Evolutionary conservation across 2,797 vertebrate genomes (phyloP).

Genomic region (Coregonus sp.): DNA sequence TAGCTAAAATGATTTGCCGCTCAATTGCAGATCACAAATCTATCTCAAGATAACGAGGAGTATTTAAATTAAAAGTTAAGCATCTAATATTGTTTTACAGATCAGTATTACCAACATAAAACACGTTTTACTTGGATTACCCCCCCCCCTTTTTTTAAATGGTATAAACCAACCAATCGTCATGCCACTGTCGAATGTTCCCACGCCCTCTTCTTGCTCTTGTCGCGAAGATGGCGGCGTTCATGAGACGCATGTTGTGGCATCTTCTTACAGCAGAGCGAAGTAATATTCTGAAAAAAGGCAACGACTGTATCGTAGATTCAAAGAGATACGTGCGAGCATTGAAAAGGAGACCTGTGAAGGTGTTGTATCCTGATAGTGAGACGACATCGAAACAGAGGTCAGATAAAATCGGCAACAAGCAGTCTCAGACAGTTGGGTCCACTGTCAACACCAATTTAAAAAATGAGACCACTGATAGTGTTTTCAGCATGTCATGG

Average conservation of each 20-base stretch:
- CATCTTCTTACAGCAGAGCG: slow-evolving; percentile 18
- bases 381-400: slow-evolving; percentile 16
- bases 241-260: slow-evolving; percentile 36
- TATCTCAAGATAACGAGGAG: background rate
- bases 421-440: background rate
- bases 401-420: slow-evolving; percentile 20
- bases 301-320: slow-evolving; percentile 20
- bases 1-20: background rate
- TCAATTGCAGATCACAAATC: background rate
- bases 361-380: slow-evolving; percentile 66
- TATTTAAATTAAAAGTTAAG: background rate
- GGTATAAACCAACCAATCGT: slow-evolving; percentile 4
- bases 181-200: too few relatives aligned
- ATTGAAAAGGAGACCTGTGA: slow-evolving; percentile 81
- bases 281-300: slow-evolving; percentile 26
- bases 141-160: background rate
- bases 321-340: slow-evolving; percentile 76
- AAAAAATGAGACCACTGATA: background rate
- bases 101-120: background rate
- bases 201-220: background rate
- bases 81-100: background rate
- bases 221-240: slow-evolving; percentile 77
- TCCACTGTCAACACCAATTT: background rate
- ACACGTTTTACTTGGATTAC: background rate
- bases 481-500: background rate